phyloP scores from a whole-genome alignment of 2,797 vertebrate genomes.

The Erithacus rubecula region DNA sequence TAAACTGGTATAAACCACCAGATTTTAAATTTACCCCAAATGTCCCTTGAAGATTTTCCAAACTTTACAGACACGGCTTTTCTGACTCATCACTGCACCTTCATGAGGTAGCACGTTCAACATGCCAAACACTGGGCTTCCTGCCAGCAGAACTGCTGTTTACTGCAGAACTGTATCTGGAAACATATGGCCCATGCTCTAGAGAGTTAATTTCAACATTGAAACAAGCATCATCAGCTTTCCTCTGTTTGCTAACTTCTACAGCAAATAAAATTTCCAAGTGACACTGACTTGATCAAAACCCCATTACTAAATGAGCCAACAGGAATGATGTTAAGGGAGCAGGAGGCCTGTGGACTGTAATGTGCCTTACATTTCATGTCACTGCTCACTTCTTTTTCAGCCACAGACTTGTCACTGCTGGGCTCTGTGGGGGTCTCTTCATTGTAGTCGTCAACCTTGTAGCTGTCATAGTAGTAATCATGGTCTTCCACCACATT shows the following conservation, averaged over 20 bases:
- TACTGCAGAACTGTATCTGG: background rate
- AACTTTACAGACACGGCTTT: background rate
- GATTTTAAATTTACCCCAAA: background rate
- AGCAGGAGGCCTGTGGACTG: background rate
- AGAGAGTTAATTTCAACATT: background rate
- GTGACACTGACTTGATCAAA: background rate
- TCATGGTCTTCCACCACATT: slow-evolving; percentile 75
- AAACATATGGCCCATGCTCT: background rate
- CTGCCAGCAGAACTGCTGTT: background rate
- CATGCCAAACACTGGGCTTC: background rate
- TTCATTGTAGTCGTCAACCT: slow-evolving; percentile 79
- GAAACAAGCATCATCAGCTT: background rate
- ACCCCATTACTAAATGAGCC: background rate
- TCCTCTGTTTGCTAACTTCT: slow-evolving; percentile 55
- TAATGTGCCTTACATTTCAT: slow-evolving; percentile 84
- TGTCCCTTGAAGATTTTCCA: background rate
- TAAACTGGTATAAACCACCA: background rate
- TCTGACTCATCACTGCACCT: background rate
- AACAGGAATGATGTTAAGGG: background rate
- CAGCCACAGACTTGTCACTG: slow-evolving; percentile 70
- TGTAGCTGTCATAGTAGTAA: slow-evolving; percentile 79
- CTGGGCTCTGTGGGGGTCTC: slow-evolving; percentile 73
- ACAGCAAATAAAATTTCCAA: slow-evolving; percentile 10
- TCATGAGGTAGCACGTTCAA: background rate
- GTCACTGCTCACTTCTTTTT: slow-evolving; percentile 83